A percentile compares a stretch with the other conserved stretches of the same genome.
Evolutionary conservation across 1,140 invertebrate genomes (phyloP).

Genomic region (Drosophila parabipectinata): DNA sequence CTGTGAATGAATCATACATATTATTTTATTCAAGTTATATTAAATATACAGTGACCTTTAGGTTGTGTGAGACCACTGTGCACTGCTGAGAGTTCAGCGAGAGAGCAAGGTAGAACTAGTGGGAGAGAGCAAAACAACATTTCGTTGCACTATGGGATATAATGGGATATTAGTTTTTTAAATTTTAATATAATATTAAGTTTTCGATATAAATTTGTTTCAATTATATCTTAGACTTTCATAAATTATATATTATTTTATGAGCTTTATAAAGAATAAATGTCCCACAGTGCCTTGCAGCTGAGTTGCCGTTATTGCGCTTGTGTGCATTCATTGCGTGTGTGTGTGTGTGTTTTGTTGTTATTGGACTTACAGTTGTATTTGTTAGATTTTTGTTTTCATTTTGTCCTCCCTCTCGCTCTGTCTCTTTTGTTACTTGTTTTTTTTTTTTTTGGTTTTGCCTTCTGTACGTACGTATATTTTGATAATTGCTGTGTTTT

Average conservation of each 20-base stretch:
- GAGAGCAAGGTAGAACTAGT: not conserved
- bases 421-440: slow-evolving; percentile 8
- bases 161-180: no score
- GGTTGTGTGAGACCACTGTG: slow-evolving; percentile 15
- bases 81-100: slow-evolving; percentile 2
- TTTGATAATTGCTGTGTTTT: slow-evolving; percentile 65
- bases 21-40: no score
- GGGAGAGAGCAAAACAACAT: slow-evolving; percentile 49
- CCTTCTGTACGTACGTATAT: slow-evolving; percentile 59
- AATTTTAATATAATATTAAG: no score
- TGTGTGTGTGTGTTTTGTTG: slow-evolving; percentile 42
- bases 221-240: no score
- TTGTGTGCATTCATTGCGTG: slow-evolving; percentile 32
- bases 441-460: not conserved
- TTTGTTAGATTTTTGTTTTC: slow-evolving; percentile 46
- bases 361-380: slow-evolving; percentile 14
- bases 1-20: no score
- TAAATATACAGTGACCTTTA: not conserved
- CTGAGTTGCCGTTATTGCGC: slow-evolving; percentile 15
- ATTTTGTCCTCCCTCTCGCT: slow-evolving; percentile 27
- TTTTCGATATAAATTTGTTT: no score
- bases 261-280: no score
- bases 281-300: no score
- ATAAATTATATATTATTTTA: no score
- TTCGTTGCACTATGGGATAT: slow-evolving; percentile 53